These are phyloP conservation scores for Botia kubotai DNA, from an alignment of 2,797 vertebrate species.

Conservation along the genomic window DNA sequence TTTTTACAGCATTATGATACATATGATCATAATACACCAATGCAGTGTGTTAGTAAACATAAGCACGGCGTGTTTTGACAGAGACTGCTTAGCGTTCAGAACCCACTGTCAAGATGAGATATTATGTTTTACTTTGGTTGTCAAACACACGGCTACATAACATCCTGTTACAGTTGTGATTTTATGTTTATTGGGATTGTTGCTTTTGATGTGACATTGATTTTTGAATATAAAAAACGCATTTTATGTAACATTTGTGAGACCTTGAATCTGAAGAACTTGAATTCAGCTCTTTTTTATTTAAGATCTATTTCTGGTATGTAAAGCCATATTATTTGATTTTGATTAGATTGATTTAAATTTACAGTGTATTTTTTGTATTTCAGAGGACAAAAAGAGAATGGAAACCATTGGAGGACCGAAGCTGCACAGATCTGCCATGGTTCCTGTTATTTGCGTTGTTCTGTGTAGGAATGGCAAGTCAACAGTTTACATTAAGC, in stretches of 20 bases:
- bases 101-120: too few relatives aligned
- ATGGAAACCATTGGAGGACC: constrained; percentile 96
- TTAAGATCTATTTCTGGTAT: not conserved
- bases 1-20: too few relatives aligned
- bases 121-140: too few relatives aligned
- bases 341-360: not conserved
- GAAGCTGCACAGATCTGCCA: constrained; percentile 95
- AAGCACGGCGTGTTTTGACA: too few relatives aligned
- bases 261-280: too few relatives aligned
- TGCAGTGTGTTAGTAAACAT: too few relatives aligned
- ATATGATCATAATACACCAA: too few relatives aligned
- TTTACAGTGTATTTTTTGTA: constrained; percentile 36
- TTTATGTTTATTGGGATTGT: too few relatives aligned
- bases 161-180: too few relatives aligned
- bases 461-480: constrained; percentile 97
- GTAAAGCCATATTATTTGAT: not conserved
- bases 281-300: not conserved
- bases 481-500: constrained; percentile 53
- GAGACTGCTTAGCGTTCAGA: too few relatives aligned
- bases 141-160: too few relatives aligned
- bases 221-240: not conserved
- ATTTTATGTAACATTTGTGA: not conserved
- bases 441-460: constrained; percentile 94
- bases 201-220: not conserved
- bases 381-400: constrained; percentile 93